Evolutionary conservation across 2,888 invertebrate genomes (phyloP).

Genomic region (Ptychoptera contaminata): DNA sequence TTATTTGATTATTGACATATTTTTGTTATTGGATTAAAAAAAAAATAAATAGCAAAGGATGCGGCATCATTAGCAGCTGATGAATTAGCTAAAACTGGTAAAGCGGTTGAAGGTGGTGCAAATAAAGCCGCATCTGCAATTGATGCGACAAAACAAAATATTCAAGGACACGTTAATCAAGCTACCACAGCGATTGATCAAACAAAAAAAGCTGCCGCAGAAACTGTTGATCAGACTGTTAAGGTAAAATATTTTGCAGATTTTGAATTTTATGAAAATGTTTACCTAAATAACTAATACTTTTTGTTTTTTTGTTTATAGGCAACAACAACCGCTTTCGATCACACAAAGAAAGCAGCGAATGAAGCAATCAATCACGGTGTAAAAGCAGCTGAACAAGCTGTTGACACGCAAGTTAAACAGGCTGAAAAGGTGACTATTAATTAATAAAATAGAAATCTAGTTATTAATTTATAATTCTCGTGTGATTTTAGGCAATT

Average conservation of each 20-base stretch:
- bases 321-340: slow-evolving; percentile 30
- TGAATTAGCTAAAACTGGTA: slow-evolving; percentile 26
- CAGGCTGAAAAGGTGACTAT: slow-evolving; percentile 27
- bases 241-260: slow-evolving; percentile 12
- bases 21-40: neutral
- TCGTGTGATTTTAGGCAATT: slow-evolving; percentile 21
- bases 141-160: too few species aligned
- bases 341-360: slow-evolving; percentile 32
- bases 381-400: slow-evolving; percentile 31
- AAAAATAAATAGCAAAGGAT: slow-evolving; percentile 1
- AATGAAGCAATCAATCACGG: slow-evolving; percentile 33
- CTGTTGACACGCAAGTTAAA: slow-evolving; percentile 33
- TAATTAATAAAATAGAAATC: neutral
- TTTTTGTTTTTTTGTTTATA: slow-evolving; percentile 9
- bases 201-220: slow-evolving; percentile 25
- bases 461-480: neutral
- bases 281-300: neutral
- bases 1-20: neutral
- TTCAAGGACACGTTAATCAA: slow-evolving; percentile 14
- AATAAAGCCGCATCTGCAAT: slow-evolving; percentile 24
- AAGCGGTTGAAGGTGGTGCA: slow-evolving; percentile 25
- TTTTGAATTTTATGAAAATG: neutral
- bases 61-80: slow-evolving; percentile 17
- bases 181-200: slow-evolving; percentile 21
- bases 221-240: slow-evolving; percentile 24